Conservation (phyloP, 2,888 invertebrate genomes). For the Onchidella celtica region DNA sequence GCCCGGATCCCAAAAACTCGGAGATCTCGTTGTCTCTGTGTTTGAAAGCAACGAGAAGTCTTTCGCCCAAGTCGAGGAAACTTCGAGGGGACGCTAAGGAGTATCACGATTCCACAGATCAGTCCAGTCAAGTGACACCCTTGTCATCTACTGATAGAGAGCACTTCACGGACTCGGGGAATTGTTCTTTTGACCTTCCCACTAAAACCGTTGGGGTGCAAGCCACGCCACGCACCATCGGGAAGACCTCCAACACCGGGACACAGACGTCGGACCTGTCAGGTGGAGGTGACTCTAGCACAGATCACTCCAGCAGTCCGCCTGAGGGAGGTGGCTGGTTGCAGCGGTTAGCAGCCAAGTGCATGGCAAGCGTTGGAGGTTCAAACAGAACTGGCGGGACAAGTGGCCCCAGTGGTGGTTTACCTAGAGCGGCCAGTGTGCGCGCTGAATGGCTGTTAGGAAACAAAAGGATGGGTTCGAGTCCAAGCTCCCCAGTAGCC, state of each 20-base stretch:
- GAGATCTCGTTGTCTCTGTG: constrained; percentile 38
- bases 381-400: constrained; percentile 30
- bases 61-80: constrained; percentile 41
- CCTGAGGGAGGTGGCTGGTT: constrained; percentile 40
- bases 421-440: constrained; percentile 56
- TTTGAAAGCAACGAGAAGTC: constrained; percentile 44
- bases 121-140: constrained; percentile 7
- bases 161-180: constrained; percentile 44
- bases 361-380: constrained; percentile 54
- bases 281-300: constrained; percentile 23
- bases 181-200: constrained; percentile 48
- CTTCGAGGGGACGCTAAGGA: constrained; percentile 24
- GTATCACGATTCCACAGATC: constrained; percentile 16
- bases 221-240: constrained; percentile 48
- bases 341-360: constrained; percentile 45
- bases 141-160: constrained; percentile 26
- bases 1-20: constrained; percentile 14
- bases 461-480: constrained; percentile 69
- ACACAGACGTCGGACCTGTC: constrained; percentile 39
- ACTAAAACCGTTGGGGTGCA: constrained; percentile 48
- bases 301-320: constrained; percentile 37
- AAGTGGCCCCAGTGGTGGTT: constrained; percentile 33
- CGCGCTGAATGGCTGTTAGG: constrained; percentile 61
- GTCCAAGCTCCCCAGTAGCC: constrained; percentile 71
- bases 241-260: constrained; percentile 49